Evolutionary conservation across 2,113 vertebrate species (phyloP).

Genomic region (Plestiodon gilberti): DNA sequence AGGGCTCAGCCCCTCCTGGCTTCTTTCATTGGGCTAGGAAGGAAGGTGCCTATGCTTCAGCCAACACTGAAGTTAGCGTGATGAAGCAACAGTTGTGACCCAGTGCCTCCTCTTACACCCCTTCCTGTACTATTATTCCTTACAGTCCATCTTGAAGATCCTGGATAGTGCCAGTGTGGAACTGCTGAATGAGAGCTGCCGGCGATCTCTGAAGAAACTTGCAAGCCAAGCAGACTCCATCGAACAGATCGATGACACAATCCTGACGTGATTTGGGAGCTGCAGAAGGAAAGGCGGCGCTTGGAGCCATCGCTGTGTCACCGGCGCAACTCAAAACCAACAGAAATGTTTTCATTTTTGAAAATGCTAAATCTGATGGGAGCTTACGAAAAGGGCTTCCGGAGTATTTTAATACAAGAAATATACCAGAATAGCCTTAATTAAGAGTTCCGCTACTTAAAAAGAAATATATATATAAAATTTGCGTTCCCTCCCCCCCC

Average conservation of each 20-base stretch:
- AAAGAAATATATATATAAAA: constrained; percentile 9
- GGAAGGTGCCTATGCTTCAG: too few relatives aligned
- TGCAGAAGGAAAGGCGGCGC: constrained; percentile 27
- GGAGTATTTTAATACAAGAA: constrained; percentile 78
- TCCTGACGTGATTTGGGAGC: constrained; percentile 87
- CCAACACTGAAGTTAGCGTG: too few relatives aligned
- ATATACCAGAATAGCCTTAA: constrained; percentile 82
- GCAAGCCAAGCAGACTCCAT: constrained; percentile 86
- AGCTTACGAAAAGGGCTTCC: constrained; percentile 74
- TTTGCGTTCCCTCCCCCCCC: not conserved
- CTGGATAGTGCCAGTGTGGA: constrained; percentile 93
- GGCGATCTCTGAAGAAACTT: constrained; percentile 94
- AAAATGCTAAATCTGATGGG: constrained; percentile 78
- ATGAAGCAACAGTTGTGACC: too few relatives aligned
- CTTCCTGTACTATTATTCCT: constrained; percentile 4
- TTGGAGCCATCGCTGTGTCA: constrained; percentile 47
- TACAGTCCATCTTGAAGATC: constrained; percentile 87
- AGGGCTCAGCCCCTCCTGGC: too few relatives aligned
- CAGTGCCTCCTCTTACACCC: not conserved
- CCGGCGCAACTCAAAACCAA: constrained; percentile 63
- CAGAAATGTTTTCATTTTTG: constrained; percentile 82
- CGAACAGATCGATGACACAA: constrained; percentile 97
- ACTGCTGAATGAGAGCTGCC: constrained; percentile 88
- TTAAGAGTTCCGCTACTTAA: constrained; percentile 73
- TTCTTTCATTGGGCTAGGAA: too few relatives aligned